A percentile compares a stretch with the other conserved stretches of the same genome.
Evolutionary conservation across 2,888 invertebrate species (phyloP).

Genomic region (Eretmocerus hayati): DNA sequence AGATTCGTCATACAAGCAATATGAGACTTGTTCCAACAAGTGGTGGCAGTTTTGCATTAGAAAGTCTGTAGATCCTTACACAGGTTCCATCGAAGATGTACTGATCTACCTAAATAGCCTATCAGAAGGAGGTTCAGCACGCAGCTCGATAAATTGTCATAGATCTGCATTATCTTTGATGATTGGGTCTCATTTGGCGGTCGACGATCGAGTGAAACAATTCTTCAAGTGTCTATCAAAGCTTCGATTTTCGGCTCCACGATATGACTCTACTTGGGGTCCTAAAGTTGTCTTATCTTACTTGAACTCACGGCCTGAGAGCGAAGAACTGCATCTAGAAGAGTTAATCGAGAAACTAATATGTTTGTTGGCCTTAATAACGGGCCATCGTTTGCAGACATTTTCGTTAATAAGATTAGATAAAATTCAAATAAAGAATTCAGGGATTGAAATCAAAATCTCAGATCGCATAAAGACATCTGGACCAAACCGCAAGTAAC

Average conservation of each 20-base stretch:
- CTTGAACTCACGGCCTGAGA: no score
- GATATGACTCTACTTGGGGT: no score
- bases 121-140: no score
- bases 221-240: no score
- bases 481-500: no score
- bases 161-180: no score
- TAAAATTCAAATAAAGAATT: conserved; percentile 9
- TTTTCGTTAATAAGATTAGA: conserved; percentile 17
- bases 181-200: no score
- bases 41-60: conserved; percentile 17
- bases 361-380: conserved; percentile 17
- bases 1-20: conserved; percentile 11
- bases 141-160: no score
- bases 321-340: no score
- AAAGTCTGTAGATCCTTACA: conserved; percentile 3
- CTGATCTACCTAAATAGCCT: conserved; percentile 8
- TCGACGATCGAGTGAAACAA: no score
- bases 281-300: no score
- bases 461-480: conserved; percentile 18
- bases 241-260: no score
- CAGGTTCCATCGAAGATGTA: not conserved
- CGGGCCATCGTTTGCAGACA: conserved; percentile 21
- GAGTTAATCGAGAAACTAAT: conserved; percentile 14
- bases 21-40: conserved; percentile 15
- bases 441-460: conserved; percentile 23